Evolutionary conservation across 1,140 invertebrate species (phyloP).

Genomic region (Nasonia giraulti): DNA sequence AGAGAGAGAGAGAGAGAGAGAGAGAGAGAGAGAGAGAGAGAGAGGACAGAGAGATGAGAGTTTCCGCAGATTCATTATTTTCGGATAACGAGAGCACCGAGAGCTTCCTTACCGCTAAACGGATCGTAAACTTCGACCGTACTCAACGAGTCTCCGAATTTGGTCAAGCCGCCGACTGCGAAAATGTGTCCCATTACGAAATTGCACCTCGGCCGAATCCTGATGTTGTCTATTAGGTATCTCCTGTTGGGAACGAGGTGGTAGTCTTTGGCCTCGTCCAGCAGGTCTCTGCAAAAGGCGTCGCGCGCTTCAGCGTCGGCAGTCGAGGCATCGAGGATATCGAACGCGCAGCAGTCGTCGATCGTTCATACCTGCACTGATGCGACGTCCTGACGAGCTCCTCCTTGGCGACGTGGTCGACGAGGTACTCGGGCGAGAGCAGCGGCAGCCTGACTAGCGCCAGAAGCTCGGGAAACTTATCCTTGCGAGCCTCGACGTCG

Average conservation of each 20-base stretch:
- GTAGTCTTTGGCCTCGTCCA: constrained; percentile 90
- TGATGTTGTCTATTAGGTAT: constrained; percentile 83
- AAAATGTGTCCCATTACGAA: constrained; percentile 88
- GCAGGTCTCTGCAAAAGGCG: constrained; percentile 78
- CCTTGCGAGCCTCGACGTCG: constrained; percentile 76
- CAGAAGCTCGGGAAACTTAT: constrained; percentile 82
- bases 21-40: neutral
- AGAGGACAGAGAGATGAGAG: neutral
- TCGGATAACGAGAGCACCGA: neutral
- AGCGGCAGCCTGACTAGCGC: constrained; percentile 86
- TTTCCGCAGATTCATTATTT: neutral
- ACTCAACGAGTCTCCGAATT: constrained; percentile 89
- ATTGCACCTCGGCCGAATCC: constrained; percentile 85
- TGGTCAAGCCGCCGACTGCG: constrained; percentile 91
- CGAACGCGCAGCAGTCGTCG: no score
- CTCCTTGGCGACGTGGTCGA: constrained; percentile 89
- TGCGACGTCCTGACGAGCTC: constrained; percentile 85
- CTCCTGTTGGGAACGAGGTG: constrained; percentile 90
- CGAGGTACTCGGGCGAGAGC: constrained; percentile 87
- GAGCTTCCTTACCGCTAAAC: constrained; percentile 65
- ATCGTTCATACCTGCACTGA: constrained; percentile 79
- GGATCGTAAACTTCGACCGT: constrained; percentile 93
- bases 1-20: no score
- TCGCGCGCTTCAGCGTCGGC: neutral
- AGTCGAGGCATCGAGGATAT: neutral